Evolutionary conservation across 1,140 invertebrate genomes (phyloP).

Genomic region (Thaumatotibia leucotreta): DNA sequence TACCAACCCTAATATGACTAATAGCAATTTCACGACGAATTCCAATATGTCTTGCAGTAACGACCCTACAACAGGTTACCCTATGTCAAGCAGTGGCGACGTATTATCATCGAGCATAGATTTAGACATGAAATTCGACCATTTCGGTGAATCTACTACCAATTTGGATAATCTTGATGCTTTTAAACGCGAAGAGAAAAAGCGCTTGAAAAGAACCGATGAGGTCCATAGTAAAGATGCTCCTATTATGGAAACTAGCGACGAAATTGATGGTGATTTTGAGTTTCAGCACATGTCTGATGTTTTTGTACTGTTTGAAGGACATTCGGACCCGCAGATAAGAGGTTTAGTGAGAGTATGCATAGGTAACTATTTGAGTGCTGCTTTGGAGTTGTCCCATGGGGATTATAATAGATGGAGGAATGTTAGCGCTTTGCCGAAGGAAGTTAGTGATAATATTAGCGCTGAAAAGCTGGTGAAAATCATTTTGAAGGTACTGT

Average conservation of each 20-base stretch:
- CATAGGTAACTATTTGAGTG: constrained; percentile 82
- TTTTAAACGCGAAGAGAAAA: constrained; percentile 29
- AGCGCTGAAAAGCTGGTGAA: constrained; percentile 74
- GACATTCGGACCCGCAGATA: constrained; percentile 89
- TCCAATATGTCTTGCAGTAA: constrained; percentile 70
- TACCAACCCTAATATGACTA: constrained; percentile 64
- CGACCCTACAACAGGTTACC: constrained; percentile 64
- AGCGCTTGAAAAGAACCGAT: constrained; percentile 36
- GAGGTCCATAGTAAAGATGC: constrained; percentile 30
- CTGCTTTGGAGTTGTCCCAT: constrained; percentile 78
- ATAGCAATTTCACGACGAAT: constrained; percentile 69
- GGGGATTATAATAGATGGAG: constrained; percentile 77
- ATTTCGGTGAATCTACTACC: constrained; percentile 68
- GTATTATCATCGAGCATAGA: constrained; percentile 68
- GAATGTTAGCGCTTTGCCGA: constrained; percentile 46
- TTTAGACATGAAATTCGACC: constrained; percentile 75
- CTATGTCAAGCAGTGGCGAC: constrained; percentile 67
- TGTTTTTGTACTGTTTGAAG: constrained; percentile 80
- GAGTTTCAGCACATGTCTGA: constrained; percentile 81
- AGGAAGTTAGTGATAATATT: constrained; percentile 55
- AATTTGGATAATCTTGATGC: constrained; percentile 51
- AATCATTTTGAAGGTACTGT: constrained; percentile 75
- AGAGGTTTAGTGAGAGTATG: constrained; percentile 83
- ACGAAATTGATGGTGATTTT: constrained; percentile 35
- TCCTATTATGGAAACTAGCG: constrained; percentile 16